These are phyloP conservation scores for Drosophila truncata DNA, from an alignment of 1,140 invertebrate species.

Conservation along the genomic window DNA sequence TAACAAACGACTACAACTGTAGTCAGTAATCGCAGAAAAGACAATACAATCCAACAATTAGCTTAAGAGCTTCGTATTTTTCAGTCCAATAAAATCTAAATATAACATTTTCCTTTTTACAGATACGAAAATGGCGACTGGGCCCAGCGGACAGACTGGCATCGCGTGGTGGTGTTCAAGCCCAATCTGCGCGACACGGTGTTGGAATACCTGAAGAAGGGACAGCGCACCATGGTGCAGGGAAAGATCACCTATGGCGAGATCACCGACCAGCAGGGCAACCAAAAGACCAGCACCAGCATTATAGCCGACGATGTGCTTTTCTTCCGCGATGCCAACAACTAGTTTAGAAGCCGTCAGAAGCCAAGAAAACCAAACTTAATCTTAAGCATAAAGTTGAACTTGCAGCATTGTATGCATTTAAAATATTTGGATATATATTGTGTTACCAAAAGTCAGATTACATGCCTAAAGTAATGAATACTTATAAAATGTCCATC, in stretches of 20 bases:
- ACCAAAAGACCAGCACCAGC: constrained; percentile 89
- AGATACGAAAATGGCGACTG: constrained; percentile 90
- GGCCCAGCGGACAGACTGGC: constrained; percentile 95
- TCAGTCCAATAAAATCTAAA: neutral
- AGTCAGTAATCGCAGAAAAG: too few relatives aligned
- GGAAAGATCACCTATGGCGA: constrained; percentile 95
- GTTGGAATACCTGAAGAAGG: constrained; percentile 93
- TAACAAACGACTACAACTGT: too few relatives aligned
- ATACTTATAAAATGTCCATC: neutral
- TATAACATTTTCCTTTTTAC: neutral
- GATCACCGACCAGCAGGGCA: constrained; percentile 92
- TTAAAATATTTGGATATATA: constrained; percentile 33
- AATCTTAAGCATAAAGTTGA: constrained; percentile 70
- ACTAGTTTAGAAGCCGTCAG: constrained; percentile 23
- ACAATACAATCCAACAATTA: neutral
- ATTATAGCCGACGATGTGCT: constrained; percentile 95
- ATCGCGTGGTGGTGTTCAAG: constrained; percentile 95
- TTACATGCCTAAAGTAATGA: constrained; percentile 11
- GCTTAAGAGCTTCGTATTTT: neutral
- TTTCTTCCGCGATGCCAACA: constrained; percentile 88
- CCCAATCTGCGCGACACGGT: constrained; percentile 92
- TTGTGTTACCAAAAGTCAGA: constrained; percentile 16
- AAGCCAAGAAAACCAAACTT: constrained; percentile 23
- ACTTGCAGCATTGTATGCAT: constrained; percentile 60
- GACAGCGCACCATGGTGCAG: constrained; percentile 93